Base-by-base conservation (phyloP, 2,113 vertebrate species). In the Spheniscus mendiculus region DNA sequence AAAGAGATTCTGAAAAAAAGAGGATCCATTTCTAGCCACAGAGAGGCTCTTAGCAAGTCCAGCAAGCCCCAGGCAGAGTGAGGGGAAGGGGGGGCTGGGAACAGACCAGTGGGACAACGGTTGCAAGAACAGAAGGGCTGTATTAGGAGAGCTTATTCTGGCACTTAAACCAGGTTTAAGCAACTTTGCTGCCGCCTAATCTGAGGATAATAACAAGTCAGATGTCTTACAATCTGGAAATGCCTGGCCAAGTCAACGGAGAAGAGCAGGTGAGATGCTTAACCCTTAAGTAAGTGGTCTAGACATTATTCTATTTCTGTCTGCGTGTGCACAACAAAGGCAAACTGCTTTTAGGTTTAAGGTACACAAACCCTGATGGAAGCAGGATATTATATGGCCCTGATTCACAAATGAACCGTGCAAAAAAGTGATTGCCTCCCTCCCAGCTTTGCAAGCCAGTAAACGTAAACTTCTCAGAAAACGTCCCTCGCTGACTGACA, bases 291-390 rank as follows among this genome's bases (percentile, higher is more conserved):
- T 76, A 29, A 72, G 5, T 29, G 56, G 14, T 40, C 29, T 44
- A 69, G 63, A 61, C 15, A 11, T 53, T 13, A 18, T 26, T 53
- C 55, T 72, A 32, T n/a, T 77, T 72, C 61, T 83, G 45, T 63
- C 49, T 44, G 67, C 6, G 0, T 8, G 32, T 11, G 27, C 62
- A 72, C 0, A 0, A 73, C 53, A 73, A 86, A 83, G 52, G 21
- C 77, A 84, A 83, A 77, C 10, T 2, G 7, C 62, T 83, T 65
- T 58, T 23, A 30, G 36, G 40, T 69, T 81, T 58, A 23, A 67
- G 58, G 49, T 27, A 10, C 49, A 34, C 36, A 63, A 47, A 52
- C 27, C 62, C 50, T 10, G 34, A 40, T 36, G 30, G 50, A 71
- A 80, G 25, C 25, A 81, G 32, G n/a, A 50, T 9, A 22, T 45